Percentiles rank a stretch among this genome's conserved stretches.
Evolutionary conservation across 2,888 invertebrate species (phyloP).

Genomic region (Schizotus pectinicornis): DNA sequence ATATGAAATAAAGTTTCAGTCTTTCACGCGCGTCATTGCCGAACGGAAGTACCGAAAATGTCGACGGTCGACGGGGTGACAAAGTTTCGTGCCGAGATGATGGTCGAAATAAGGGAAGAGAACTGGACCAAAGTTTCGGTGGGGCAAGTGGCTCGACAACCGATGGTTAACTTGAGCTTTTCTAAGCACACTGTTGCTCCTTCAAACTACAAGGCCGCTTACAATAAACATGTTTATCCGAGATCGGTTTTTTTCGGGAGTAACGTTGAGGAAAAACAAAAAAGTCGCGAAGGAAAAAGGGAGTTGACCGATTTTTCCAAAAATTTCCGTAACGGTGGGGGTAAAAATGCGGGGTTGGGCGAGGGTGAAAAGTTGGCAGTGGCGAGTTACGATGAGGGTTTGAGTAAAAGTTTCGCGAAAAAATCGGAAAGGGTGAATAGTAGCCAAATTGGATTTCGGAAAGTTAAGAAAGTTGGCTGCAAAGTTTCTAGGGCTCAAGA

Average conservation of each 20-base stretch:
- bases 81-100: neutral
- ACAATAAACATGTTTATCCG: constrained; percentile 32
- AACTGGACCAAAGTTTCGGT: constrained; percentile 6
- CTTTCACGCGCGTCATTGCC: too few relatives aligned
- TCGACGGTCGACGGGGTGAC: too few relatives aligned
- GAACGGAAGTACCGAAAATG: too few relatives aligned
- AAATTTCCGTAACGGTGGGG: neutral
- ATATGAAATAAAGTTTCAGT: too few relatives aligned
- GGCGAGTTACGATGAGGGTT: neutral
- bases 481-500: constrained; percentile 6
- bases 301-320: neutral
- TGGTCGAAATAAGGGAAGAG: constrained; percentile 13
- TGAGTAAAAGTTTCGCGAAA: neutral
- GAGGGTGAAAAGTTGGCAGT: neutral
- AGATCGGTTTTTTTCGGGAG: constrained; percentile 26
- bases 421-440: constrained; percentile 20
- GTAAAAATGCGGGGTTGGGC: neutral
- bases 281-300: neutral
- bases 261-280: neutral
- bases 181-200: constrained; percentile 41
- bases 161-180: constrained; percentile 31
- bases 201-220: constrained; percentile 36
- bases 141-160: constrained; percentile 5
- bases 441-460: neutral
- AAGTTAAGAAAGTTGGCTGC: neutral